Conservation (phyloP, 1,140 invertebrate genomes). For the Brachionus sp. region DNA sequence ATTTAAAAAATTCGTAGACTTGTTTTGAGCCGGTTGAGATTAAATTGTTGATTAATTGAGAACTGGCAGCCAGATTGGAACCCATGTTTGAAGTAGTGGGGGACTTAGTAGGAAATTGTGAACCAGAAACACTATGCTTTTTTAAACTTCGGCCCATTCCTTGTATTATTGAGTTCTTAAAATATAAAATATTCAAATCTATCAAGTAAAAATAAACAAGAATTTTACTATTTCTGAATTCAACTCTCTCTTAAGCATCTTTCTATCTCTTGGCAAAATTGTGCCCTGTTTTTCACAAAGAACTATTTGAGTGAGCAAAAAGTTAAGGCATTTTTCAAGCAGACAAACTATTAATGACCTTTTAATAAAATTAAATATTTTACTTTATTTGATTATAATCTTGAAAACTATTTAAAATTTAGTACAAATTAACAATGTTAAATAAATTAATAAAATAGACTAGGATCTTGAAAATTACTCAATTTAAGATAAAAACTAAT, state of each 20-base stretch:
- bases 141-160: conserved; percentile 20
- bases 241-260: conserved; percentile 34
- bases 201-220: not conserved
- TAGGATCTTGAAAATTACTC: no score
- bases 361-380: no score
- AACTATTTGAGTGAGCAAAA: conserved; percentile 14
- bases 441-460: no score
- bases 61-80: not conserved
- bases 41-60: not conserved
- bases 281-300: not conserved
- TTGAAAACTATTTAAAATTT: not conserved
- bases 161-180: conserved; percentile 31
- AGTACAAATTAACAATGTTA: no score
- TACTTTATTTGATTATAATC: no score
- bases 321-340: conserved; percentile 8
- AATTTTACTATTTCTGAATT: conserved; percentile 32
- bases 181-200: not conserved
- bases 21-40: conserved; percentile 17
- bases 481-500: no score
- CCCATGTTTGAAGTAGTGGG: not conserved
- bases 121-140: not conserved
- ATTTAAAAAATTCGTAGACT: conserved; percentile 33
- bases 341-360: conserved; percentile 15
- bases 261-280: conserved; percentile 19
- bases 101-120: conserved; percentile 28